A percentile compares a stretch with the other conserved stretches of the same genome.
Evolutionary conservation across 2,113 vertebrate genomes (phyloP).

Genomic region (Periophthalmodon schlosseri): DNA sequence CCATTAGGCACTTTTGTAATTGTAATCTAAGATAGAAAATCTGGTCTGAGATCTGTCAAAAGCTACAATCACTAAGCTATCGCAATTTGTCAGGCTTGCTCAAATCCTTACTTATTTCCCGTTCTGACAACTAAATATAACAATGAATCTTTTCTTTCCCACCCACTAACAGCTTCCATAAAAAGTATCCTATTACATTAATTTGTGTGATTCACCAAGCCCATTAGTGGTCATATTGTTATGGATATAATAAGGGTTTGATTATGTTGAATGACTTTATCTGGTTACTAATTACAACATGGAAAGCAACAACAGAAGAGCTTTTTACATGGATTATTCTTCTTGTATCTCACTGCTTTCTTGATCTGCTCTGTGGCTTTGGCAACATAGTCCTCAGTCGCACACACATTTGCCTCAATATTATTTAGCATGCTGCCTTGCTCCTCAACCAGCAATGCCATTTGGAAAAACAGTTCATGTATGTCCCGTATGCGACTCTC

Average conservation of each 20-base stretch:
- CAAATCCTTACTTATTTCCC: no score
- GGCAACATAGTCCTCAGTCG: conserved; percentile 83
- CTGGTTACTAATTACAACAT: conserved; percentile 73
- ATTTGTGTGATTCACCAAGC: no score
- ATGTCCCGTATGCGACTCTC: conserved; percentile 91
- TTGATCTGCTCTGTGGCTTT: conserved; percentile 81
- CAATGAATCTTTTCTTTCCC: no score
- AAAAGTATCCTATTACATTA: no score
- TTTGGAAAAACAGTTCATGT: conserved; percentile 91
- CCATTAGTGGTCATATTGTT: neutral
- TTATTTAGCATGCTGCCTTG: conserved; percentile 87
- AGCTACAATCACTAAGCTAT: no score
- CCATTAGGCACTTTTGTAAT: neutral
- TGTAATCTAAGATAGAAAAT: neutral
- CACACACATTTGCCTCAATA: conserved; percentile 85
- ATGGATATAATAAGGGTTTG: neutral
- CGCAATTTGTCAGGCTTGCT: no score
- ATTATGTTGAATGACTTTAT: neutral
- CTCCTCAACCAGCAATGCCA: conserved; percentile 90
- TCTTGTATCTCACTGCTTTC: conserved; percentile 85
- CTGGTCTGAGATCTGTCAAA: no score
- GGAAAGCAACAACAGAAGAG: conserved; percentile 90
- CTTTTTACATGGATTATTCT: conserved; percentile 85
- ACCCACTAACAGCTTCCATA: no score
- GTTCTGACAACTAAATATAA: no score